phyloP scores from a whole-genome alignment of 37 sponge, comb jelly and placozoan species.

The Oopsacas minuta region DNA sequence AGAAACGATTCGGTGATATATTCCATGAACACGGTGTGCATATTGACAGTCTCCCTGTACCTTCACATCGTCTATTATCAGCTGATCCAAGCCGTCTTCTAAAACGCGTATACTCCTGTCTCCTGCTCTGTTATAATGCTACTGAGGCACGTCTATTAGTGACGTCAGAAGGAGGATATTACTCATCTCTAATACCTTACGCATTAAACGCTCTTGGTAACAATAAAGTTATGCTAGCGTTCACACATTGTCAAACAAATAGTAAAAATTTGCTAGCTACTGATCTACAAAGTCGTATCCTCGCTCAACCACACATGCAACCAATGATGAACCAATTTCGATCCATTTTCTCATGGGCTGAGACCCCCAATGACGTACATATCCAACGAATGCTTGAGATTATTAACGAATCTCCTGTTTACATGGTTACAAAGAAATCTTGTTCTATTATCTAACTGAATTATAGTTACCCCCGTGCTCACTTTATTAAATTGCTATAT shows the following conservation, averaged over 20 bases:
- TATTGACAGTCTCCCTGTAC: constrained; percentile 35
- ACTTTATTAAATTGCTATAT: neutral
- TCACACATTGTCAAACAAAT: constrained; percentile 11
- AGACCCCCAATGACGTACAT: constrained; percentile 33
- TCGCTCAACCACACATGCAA: constrained; percentile 2
- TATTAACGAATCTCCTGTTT: constrained; percentile 22
- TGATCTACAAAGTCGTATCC: neutral
- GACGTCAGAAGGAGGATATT: constrained; percentile 71
- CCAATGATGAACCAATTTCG: constrained; percentile 15
- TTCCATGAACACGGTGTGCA: constrained; percentile 37
- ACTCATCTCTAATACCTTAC: constrained; percentile 40
- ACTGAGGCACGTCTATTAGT: constrained; percentile 80
- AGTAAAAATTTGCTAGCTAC: neutral
- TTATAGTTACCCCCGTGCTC: neutral
- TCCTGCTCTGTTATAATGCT: constrained; percentile 83
- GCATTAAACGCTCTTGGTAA: neutral
- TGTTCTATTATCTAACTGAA: neutral
- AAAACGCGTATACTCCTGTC: constrained; percentile 16
- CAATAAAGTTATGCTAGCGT: constrained; percentile 17
- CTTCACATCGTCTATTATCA: neutral
- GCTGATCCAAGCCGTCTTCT: neutral
- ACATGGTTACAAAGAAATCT: neutral
- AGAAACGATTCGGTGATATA: constrained; percentile 33
- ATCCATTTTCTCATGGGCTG: constrained; percentile 49
- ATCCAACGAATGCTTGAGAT: constrained; percentile 35